These are phyloP conservation scores for Gymnarchus niloticus DNA, from an alignment of 2,113 vertebrate species.

Conservation along the genomic window DNA sequence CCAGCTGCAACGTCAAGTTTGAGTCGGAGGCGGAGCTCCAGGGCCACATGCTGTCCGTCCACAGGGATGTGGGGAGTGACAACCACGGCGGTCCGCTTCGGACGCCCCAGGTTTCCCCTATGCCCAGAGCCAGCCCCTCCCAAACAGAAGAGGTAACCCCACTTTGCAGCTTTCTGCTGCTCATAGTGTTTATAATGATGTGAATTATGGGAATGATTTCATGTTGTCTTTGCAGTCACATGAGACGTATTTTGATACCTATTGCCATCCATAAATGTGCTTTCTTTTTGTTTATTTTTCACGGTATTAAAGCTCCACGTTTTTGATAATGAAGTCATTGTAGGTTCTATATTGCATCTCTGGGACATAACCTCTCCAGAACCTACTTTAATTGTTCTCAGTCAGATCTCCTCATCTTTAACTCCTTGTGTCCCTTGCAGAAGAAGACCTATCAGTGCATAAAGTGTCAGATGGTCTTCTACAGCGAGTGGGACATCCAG, in stretches of 20 bases:
- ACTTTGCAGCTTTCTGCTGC: background rate
- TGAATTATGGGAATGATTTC: background rate
- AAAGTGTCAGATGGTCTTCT: conserved; percentile 99
- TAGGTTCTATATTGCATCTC: background rate
- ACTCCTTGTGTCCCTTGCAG: conserved; percentile 61
- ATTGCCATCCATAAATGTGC: background rate
- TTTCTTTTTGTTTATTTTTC: background rate
- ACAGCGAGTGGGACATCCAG: conserved; percentile 99
- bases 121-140: conserved; percentile 92
- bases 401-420: background rate
- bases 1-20: conserved; percentile 97
- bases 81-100: conserved; percentile 78
- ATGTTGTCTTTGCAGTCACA: background rate
- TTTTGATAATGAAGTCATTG: background rate
- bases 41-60: conserved; percentile 86
- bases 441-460: conserved; percentile 99
- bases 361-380: background rate
- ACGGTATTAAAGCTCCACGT: background rate
- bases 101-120: conserved; percentile 92
- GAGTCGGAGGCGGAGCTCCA: conserved; percentile 93
- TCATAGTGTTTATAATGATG: background rate
- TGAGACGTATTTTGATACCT: background rate
- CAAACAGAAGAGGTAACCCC: conserved; percentile 91
- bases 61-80: conserved; percentile 81
- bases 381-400: background rate